Evolutionary conservation across 2,113 vertebrate species (phyloP), one percentile per base, ranked within the genome.

Genomic region (Nothobranchius furzeri): DNA sequence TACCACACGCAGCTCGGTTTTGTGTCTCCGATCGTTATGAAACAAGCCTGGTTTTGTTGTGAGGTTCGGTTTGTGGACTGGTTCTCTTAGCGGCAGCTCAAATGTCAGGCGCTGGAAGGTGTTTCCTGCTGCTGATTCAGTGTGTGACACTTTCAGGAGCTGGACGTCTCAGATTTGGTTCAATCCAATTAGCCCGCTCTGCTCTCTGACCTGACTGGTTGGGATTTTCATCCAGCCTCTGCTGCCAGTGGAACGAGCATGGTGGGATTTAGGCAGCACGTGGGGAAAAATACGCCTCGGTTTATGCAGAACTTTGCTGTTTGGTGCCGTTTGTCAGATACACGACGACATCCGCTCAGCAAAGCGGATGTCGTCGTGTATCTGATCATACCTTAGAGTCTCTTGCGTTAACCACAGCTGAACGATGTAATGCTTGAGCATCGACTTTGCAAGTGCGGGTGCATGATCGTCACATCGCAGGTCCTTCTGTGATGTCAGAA

Each of bases 131-230:
- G 51, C 68, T 25, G 25, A 61, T 42, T 68, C 64, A 25, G 73
- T 55, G 35, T 68, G 60, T 64, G 51, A 52, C 81, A 72, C 67
- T 75, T 40, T 40, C 37, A 40, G 37, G 37, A 40, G 37, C 7
- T 40, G 37, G 6, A 67, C 25, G 47, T 67, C 11, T 71, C 12
- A 54, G 54, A 60, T 73, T 45, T 46, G 56, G 11, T 75, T 54
- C 58, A 79, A 85, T 87, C 85, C 82, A 78, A 70, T 89, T 75
- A 86, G 68, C 36, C 58, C 0, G n/a, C 46, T 15, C 54, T 74
- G 74, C 64, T 78, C 70, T 61, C 70, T 75, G 73, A 83, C 65
- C 73, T 51, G 60, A 68, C 20, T 1, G 54, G 13, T 56, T 59
- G 43, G 30, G 15, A 20, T 4, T 48, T 64, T 65, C 52, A 64